Percentiles rank a stretch among this genome's conserved stretches.
These are phyloP conservation scores for Perizoma affinitatum DNA, from an alignment of 2,888 invertebrate genomes.

Conservation along the genomic window DNA sequence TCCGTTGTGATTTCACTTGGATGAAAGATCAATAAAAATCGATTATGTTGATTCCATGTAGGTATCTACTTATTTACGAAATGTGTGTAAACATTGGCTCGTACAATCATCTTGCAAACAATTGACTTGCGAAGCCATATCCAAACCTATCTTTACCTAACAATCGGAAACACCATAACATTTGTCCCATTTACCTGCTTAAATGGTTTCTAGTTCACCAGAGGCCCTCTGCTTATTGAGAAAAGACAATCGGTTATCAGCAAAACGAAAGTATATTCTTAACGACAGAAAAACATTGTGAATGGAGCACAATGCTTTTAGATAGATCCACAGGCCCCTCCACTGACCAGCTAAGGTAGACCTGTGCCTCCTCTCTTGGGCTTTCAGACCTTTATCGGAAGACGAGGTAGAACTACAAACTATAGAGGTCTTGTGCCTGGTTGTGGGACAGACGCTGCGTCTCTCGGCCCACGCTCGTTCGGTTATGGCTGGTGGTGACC, in stretches of 20 bases:
- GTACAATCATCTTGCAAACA: slow-evolving; percentile 11
- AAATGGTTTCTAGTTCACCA: slow-evolving; percentile 20
- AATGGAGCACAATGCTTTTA: slow-evolving; percentile 72
- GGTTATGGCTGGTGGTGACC: slow-evolving; percentile 78
- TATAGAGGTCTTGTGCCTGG: slow-evolving; percentile 55
- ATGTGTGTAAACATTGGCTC: slow-evolving; percentile 1
- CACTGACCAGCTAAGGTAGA: slow-evolving; percentile 49
- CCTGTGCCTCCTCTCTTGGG: slow-evolving; percentile 44
- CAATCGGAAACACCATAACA: no score
- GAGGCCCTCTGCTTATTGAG: slow-evolving; percentile 29
- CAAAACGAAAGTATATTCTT: slow-evolving; percentile 60
- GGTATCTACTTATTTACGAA: not conserved
- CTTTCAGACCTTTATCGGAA: slow-evolving; percentile 9
- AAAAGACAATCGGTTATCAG: slow-evolving; percentile 38
- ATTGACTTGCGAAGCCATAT: not conserved
- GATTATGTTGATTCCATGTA: not conserved
- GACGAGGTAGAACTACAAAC: slow-evolving; percentile 35
- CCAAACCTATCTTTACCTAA: no score
- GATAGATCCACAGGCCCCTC: slow-evolving; percentile 56
- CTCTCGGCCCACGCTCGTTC: slow-evolving; percentile 73
- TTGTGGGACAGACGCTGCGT: slow-evolving; percentile 68
- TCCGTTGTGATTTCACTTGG: slow-evolving; percentile 36
- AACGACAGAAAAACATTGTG: slow-evolving; percentile 72
- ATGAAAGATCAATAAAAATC: slow-evolving; percentile 4
- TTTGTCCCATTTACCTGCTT: slow-evolving; percentile 14